Evolutionary conservation across 2,888 invertebrate species (phyloP).

Genomic region (Acanthosepion lycidas): DNA sequence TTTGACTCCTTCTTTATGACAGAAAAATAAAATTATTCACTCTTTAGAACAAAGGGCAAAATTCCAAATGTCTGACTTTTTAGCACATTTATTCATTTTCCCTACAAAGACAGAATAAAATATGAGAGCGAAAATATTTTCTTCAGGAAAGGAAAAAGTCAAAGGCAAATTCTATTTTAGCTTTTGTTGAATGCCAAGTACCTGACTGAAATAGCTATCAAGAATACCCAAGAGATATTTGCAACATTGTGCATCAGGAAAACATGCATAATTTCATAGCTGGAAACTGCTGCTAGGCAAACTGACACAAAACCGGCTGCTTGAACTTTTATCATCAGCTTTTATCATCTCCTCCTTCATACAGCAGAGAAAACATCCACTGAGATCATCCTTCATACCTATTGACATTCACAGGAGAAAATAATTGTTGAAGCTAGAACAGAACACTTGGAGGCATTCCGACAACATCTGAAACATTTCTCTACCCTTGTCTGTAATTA

Average conservation of each 20-base stretch:
- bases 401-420: slow-evolving; percentile 4
- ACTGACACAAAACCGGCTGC: background rate
- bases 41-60: background rate
- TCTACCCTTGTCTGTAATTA: background rate
- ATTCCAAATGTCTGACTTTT: background rate
- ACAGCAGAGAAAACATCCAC: background rate
- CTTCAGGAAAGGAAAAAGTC: background rate
- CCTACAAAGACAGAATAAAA: background rate
- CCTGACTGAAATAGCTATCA: background rate
- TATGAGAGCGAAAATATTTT: background rate
- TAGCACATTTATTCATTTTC: background rate
- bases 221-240: background rate
- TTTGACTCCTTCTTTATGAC: background rate
- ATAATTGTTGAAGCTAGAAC: background rate
- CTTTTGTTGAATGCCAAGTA: background rate
- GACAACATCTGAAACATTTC: background rate
- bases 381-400: background rate
- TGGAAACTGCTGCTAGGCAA: background rate
- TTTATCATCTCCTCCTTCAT: background rate
- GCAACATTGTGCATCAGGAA: background rate
- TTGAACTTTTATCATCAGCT: background rate
- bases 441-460: background rate
- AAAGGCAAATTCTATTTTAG: too few species aligned
- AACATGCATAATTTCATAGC: background rate
- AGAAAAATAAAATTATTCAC: background rate